Conservation (phyloP, 1,140 invertebrate genomes). For the Prorops nasuta region DNA sequence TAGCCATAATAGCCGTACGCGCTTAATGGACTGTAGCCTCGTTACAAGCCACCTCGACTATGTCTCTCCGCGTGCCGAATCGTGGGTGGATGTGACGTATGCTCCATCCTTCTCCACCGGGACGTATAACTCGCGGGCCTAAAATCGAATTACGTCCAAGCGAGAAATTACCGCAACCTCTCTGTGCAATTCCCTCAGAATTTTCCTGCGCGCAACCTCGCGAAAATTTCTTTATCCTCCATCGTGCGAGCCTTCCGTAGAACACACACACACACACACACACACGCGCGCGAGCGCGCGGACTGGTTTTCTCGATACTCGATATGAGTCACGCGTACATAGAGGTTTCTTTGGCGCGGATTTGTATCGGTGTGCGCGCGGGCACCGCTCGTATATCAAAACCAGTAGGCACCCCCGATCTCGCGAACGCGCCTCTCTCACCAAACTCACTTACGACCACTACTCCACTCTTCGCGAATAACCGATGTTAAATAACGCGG, state of each 20-base stretch:
- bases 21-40: conserved; percentile 43
- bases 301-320: conserved; percentile 51
- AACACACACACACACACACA: not conserved
- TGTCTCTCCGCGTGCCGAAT: not conserved
- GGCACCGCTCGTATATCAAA: conserved; percentile 56
- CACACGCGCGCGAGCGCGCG: conserved; percentile 13
- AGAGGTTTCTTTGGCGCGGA: conserved; percentile 27
- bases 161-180: too few relatives aligned
- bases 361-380: conserved; percentile 46
- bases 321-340: conserved; percentile 48
- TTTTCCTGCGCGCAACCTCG: too few relatives aligned
- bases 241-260: too few relatives aligned
- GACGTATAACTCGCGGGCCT: too few relatives aligned
- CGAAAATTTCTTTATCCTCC: too few relatives aligned
- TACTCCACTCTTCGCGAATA: too few relatives aligned
- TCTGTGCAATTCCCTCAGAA: too few relatives aligned
- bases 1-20: conserved; percentile 44
- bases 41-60: too few relatives aligned
- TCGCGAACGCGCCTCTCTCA: conserved; percentile 30
- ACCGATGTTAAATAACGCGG: not conserved
- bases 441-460: not conserved
- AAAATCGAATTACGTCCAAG: too few relatives aligned
- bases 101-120: not conserved
- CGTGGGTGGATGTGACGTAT: not conserved
- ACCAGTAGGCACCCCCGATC: conserved; percentile 54